Evolutionary conservation across 1,140 invertebrate genomes (phyloP).

Genomic region (Drosophila paulistorum): DNA sequence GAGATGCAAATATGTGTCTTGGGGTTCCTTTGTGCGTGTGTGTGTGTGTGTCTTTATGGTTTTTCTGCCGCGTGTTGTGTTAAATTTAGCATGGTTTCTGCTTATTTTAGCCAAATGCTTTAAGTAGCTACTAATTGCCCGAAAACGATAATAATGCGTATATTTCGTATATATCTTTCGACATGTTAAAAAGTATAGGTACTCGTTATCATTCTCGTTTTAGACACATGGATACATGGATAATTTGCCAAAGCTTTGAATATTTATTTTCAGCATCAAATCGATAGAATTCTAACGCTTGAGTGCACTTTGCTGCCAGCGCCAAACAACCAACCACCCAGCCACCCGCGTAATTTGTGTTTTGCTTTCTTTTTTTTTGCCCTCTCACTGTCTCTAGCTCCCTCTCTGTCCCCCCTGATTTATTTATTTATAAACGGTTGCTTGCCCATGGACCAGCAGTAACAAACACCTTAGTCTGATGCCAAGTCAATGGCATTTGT

Average conservation of each 20-base stretch:
- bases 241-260: constrained; percentile 13
- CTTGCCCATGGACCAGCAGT: constrained; percentile 8
- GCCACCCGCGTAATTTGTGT: constrained; percentile 22
- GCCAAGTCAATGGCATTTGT: constrained; percentile 7
- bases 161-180: neutral
- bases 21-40: constrained; percentile 15
- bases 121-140: neutral
- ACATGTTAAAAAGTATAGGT: neutral
- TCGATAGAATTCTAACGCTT: constrained; percentile 75
- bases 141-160: neutral
- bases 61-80: constrained; percentile 18
- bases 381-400: no score
- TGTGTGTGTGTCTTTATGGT: constrained; percentile 23
- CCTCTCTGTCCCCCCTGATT: neutral
- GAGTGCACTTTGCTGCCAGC: constrained; percentile 60
- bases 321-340: neutral
- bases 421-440: constrained; percentile 25
- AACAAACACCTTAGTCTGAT: neutral
- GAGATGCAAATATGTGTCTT: constrained; percentile 6
- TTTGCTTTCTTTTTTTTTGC: neutral
- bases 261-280: constrained; percentile 72
- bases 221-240: neutral
- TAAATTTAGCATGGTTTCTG: constrained; percentile 44
- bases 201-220: neutral
- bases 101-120: constrained; percentile 27